phyloP scores from a whole-genome alignment of 1,140 invertebrate species.

The Scaptomyza graminum region DNA sequence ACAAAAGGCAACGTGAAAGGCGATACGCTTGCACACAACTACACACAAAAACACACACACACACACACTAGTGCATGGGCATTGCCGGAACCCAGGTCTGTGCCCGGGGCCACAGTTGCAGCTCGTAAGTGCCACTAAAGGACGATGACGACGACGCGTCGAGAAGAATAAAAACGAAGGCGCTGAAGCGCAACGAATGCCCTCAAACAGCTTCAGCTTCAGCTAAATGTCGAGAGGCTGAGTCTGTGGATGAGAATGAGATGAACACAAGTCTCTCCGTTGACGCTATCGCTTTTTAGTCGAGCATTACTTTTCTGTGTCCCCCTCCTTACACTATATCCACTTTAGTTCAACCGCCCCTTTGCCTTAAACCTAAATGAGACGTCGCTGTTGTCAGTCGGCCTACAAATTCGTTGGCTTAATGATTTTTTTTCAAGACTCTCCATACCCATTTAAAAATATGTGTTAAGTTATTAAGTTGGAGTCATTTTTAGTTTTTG shows the following conservation, averaged over 20 bases:
- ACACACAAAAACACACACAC: conserved; percentile 10
- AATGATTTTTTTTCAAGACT: conserved; percentile 52
- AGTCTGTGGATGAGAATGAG: conserved; percentile 6
- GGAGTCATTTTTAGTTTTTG: too few species aligned
- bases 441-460: neutral
- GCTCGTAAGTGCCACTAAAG: conserved; percentile 74
- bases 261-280: conserved; percentile 25
- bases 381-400: conserved; percentile 54
- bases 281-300: conserved; percentile 41
- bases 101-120: conserved; percentile 32
- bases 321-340: neutral
- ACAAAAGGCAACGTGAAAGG: conserved; percentile 79
- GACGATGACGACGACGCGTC: conserved; percentile 29
- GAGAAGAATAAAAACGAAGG: conserved; percentile 32
- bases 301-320: conserved; percentile 3
- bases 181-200: conserved; percentile 49
- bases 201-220: conserved; percentile 9
- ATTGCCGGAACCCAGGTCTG: conserved; percentile 36
- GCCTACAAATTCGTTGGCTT: conserved; percentile 49
- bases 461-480: neutral
- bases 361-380: conserved; percentile 58
- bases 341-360: neutral
- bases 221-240: conserved; percentile 13
- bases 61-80: conserved; percentile 11
- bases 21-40: conserved; percentile 59